phyloP scores from a whole-genome alignment of 2,113 vertebrate species.

The Lampris incognitus region DNA sequence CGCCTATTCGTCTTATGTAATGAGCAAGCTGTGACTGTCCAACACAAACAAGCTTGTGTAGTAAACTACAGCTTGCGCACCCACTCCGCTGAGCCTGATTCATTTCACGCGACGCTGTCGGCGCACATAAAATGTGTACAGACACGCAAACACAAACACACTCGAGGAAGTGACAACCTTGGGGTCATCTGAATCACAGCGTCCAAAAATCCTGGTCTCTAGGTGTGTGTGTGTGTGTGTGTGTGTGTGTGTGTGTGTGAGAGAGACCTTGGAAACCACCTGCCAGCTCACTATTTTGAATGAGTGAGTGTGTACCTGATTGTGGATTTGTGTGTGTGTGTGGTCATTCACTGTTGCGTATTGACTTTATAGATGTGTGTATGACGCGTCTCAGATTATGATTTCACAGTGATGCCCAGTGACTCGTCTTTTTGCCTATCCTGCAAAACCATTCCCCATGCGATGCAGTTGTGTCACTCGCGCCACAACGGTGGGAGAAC shows the following conservation, averaged over 20 bases:
- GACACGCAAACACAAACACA: slow-evolving; percentile 25
- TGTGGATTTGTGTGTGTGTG: slow-evolving; percentile 9
- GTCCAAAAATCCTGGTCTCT: slow-evolving; percentile 63
- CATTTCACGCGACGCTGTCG: slow-evolving; percentile 19
- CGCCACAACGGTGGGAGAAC: slow-evolving; percentile 14
- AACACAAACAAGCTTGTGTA: slow-evolving; percentile 53
- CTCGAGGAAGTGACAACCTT: slow-evolving; percentile 29
- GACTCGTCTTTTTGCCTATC: slow-evolving; percentile 62
- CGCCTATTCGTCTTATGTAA: slow-evolving; percentile 35
- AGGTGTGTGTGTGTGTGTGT: slow-evolving; percentile 20
- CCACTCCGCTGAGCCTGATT: slow-evolving; percentile 34
- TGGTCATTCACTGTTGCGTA: slow-evolving; percentile 19
- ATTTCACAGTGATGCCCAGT: slow-evolving; percentile 35
- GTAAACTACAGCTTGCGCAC: slow-evolving; percentile 58
- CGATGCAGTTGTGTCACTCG: slow-evolving; percentile 47
- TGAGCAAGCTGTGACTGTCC: slow-evolving; percentile 54
- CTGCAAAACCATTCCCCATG: slow-evolving; percentile 14
- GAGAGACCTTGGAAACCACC: slow-evolving; percentile 20
- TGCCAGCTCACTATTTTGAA: not conserved
- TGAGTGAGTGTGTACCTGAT: not conserved
- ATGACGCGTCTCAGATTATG: slow-evolving; percentile 53
- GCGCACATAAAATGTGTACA: not conserved
- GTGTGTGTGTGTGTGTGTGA: slow-evolving; percentile 3
- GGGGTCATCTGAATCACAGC: slow-evolving; percentile 48
- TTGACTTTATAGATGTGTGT: not conserved